A percentile compares a stretch with the other conserved stretches of the same genome.
Evolutionary conservation across 2,888 invertebrate species (phyloP).

Genomic region (Drepanosiphum platanoidis): DNA sequence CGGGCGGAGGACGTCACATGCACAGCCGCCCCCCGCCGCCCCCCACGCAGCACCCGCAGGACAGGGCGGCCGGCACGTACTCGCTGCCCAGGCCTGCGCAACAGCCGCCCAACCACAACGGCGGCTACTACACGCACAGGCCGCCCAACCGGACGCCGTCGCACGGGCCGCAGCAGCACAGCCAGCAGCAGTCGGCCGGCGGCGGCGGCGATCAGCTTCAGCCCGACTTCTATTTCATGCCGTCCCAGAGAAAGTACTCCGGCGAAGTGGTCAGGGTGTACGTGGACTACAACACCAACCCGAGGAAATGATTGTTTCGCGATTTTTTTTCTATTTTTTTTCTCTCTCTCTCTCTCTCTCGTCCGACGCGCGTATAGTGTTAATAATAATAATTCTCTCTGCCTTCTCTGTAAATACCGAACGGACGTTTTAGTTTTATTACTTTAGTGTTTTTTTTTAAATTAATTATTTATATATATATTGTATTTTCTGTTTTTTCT

Average conservation of each 20-base stretch:
- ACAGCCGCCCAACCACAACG: slow-evolving; percentile 66
- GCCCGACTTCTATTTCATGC: slow-evolving; percentile 95
- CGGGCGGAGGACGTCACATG: slow-evolving; percentile 65
- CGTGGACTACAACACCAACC: slow-evolving; percentile 81
- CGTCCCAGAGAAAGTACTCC: slow-evolving; percentile 91
- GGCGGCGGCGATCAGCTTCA: slow-evolving; percentile 64
- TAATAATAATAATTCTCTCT: no score
- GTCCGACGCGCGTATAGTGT: no score
- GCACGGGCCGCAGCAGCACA: slow-evolving; percentile 23
- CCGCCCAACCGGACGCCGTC: slow-evolving; percentile 66
- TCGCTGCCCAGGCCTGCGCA: slow-evolving; percentile 77
- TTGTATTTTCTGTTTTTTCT: no score
- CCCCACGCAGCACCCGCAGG: slow-evolving; percentile 60
- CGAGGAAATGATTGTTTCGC: slow-evolving; percentile 70
- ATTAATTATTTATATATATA: no score
- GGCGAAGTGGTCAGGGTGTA: slow-evolving; percentile 88
- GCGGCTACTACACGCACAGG: slow-evolving; percentile 66
- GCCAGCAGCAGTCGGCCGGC: slow-evolving; percentile 65
- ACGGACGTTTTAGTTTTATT: slow-evolving; percentile 10
- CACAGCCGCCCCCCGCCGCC: slow-evolving; percentile 60
- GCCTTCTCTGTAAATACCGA: no score
- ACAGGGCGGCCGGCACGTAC: slow-evolving; percentile 74
- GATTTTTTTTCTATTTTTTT: no score
- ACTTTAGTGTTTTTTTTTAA: not conserved
- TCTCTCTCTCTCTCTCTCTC: not conserved